phyloP scores from a whole-genome alignment of 1,140 invertebrate species.

The Phymastichus coffea region DNA sequence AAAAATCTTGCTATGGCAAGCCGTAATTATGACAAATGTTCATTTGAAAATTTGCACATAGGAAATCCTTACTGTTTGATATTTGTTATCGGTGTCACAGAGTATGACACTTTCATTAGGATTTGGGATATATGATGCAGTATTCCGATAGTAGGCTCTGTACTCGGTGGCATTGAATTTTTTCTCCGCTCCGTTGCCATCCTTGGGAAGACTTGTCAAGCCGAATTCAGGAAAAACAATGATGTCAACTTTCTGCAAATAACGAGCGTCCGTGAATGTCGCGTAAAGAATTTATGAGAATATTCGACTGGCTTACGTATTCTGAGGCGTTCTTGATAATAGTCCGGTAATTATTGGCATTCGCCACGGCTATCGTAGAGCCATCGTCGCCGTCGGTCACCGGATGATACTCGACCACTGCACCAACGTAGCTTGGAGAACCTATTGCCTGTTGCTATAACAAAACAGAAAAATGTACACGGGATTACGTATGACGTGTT shows the following conservation, averaged over 20 bases:
- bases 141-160: slow-evolving; percentile 5
- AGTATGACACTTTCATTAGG: slow-evolving; percentile 30
- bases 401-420: slow-evolving; percentile 37
- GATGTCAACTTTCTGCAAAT: slow-evolving; percentile 67
- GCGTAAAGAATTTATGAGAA: background rate
- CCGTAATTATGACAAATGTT: too few species aligned
- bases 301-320: slow-evolving; percentile 23
- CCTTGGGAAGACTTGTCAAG: slow-evolving; percentile 46
- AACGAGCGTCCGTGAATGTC: background rate
- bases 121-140: slow-evolving; percentile 35
- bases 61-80: background rate
- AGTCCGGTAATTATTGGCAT: slow-evolving; percentile 35
- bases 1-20: too few species aligned
- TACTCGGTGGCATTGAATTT: slow-evolving; percentile 48
- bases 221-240: slow-evolving; percentile 82
- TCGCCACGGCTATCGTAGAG: slow-evolving; percentile 29
- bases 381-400: slow-evolving; percentile 28
- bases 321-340: slow-evolving; percentile 31
- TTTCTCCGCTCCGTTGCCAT: slow-evolving; percentile 39
- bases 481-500: background rate
- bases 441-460: background rate
- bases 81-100: slow-evolving; percentile 24
- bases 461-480: background rate
- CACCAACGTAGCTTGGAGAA: slow-evolving; percentile 30
- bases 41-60: too few species aligned